Percentiles rank a stretch among this genome's conserved stretches.
phyloP scores from a whole-genome alignment of 2,888 invertebrate genomes.

The Hydraecia micacea region DNA sequence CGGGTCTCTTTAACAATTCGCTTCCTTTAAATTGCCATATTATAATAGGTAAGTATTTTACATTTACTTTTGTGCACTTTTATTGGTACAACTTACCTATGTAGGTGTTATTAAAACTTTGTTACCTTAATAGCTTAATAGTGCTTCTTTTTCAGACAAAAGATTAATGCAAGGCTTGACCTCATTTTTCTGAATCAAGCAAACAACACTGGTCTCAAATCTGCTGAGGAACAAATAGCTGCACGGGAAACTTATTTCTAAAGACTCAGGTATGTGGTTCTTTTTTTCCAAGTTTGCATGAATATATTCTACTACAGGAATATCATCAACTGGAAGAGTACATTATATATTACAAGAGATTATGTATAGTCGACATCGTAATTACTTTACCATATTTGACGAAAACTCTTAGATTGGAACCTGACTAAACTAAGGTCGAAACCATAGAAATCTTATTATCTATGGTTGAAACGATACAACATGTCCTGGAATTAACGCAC shows the following conservation, averaged over 20 bases:
- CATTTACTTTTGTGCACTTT: not conserved
- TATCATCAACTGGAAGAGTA: not conserved
- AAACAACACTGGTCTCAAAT: not conserved
- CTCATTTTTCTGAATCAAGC: not conserved
- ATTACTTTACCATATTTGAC: not conserved
- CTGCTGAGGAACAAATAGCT: not conserved
- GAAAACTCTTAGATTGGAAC: not conserved
- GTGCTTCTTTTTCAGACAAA: conserved; percentile 14
- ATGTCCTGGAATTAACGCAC: no score
- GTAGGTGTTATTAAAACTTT: not conserved
- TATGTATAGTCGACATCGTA: not conserved
- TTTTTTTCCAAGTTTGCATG: not conserved
- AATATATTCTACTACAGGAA: not conserved
- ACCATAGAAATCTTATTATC: no score
- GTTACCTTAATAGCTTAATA: not conserved
- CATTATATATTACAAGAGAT: not conserved
- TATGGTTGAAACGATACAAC: no score
- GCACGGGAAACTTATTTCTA: conserved; percentile 1
- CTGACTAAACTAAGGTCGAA: not conserved
- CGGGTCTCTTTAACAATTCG: not conserved
- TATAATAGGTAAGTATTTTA: not conserved
- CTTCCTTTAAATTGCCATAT: not conserved
- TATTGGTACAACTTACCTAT: not conserved
- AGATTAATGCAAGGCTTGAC: not conserved
- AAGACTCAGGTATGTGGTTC: conserved; percentile 7